Percentiles rank a stretch among this genome's conserved stretches.
Evolutionary conservation across 2,888 invertebrate genomes (phyloP).

Genomic region (Eupithecia vulgata): DNA sequence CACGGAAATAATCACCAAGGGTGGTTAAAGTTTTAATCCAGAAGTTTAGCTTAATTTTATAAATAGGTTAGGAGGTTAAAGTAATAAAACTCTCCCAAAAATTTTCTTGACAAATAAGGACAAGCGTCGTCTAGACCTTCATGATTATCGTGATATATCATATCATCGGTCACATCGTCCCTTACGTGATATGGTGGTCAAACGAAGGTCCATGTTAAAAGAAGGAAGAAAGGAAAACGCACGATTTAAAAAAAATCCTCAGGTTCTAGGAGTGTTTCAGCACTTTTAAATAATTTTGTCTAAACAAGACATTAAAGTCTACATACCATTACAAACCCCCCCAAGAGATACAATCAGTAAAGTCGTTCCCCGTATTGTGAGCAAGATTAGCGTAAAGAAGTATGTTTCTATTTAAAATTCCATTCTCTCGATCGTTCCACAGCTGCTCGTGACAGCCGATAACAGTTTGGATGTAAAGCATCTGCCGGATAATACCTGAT

Average conservation of each 20-base stretch:
- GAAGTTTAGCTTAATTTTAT: neutral
- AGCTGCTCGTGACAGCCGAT: conserved; percentile 68
- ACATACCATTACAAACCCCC: neutral
- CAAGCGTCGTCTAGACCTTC: neutral
- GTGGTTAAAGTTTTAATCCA: neutral
- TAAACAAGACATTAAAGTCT: conserved; percentile 7
- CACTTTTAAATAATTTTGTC: neutral
- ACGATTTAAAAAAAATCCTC: neutral
- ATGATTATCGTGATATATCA: neutral
- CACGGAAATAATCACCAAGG: neutral
- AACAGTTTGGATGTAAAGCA: conserved; percentile 46
- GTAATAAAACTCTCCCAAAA: too few species aligned
- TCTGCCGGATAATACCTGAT: conserved; percentile 34
- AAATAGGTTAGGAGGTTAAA: too few species aligned
- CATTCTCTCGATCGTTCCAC: conserved; percentile 53
- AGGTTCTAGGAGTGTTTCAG: neutral
- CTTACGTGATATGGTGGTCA: too few species aligned
- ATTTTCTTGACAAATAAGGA: too few species aligned
- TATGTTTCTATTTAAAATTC: conserved; percentile 74
- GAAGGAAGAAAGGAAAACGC: too few species aligned
- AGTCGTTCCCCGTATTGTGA: conserved; percentile 41
- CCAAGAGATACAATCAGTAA: conserved; percentile 31
- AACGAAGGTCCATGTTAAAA: too few species aligned
- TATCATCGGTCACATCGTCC: neutral
- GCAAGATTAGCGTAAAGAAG: conserved; percentile 65